phyloP scores from a whole-genome alignment of 2,888 invertebrate species.

The Digitonthophagus gazella region DNA sequence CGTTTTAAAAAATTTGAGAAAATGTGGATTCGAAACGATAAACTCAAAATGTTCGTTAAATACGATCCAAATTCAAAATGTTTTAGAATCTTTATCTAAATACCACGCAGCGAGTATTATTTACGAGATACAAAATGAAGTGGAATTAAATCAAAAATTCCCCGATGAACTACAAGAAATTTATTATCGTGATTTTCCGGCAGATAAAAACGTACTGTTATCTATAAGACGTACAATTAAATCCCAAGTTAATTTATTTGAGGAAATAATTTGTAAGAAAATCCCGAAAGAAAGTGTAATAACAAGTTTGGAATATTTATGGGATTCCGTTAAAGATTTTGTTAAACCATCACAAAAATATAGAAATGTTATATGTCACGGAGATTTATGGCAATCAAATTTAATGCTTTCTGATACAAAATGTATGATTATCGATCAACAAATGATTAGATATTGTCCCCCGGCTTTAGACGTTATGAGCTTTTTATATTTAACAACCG shows the following conservation, averaged over 20 bases:
- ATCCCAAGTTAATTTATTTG: conserved; percentile 35
- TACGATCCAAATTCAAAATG: conserved; percentile 33
- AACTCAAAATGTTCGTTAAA: conserved; percentile 30
- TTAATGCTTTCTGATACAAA: conserved; percentile 44
- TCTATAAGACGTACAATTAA: conserved; percentile 43
- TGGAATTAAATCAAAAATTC: conserved; percentile 34
- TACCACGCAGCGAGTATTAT: conserved; percentile 44
- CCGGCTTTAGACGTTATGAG: conserved; percentile 37
- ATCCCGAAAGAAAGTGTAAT: not conserved
- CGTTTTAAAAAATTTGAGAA: conserved; percentile 47
- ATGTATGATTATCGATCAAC: conserved; percentile 35
- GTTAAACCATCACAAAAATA: conserved; percentile 44
- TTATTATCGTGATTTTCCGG: conserved; percentile 43
- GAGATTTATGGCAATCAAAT: conserved; percentile 54
- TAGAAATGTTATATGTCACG: conserved; percentile 50
- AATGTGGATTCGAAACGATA: conserved; percentile 37
- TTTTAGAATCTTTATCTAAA: conserved; percentile 36
- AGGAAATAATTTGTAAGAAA: conserved; percentile 8
- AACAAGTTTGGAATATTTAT: not conserved
- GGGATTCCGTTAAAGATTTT: conserved; percentile 13
- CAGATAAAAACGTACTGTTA: conserved; percentile 42
- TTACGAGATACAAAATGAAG: conserved; percentile 40
- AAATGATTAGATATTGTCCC: conserved; percentile 36
- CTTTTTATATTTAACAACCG: conserved; percentile 34
- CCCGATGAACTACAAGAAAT: conserved; percentile 45